Evolutionary conservation across 2,797 vertebrate genomes (phyloP), one percentile per base, ranked within the genome.

Genomic region (Sebastes reedi): DNA sequence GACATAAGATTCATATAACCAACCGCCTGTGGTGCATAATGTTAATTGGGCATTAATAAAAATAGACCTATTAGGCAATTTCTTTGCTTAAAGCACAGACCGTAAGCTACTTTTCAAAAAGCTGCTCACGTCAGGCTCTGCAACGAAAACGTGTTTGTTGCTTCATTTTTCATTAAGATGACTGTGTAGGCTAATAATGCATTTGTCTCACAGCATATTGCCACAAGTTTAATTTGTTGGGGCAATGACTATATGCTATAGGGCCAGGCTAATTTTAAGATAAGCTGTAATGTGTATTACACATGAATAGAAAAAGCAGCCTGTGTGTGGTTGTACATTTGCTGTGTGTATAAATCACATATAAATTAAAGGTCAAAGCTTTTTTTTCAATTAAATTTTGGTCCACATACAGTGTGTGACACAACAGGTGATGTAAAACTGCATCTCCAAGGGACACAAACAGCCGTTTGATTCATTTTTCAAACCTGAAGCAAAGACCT

Each of bases 41-140:
- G 30, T 67, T 80, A 78, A 77, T 39, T 67, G 9, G 10, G 11
- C 36, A 52, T 66, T 67, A 78, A 69, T 87, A 25, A 60, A 34
- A 70, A 67, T 54, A 54, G 8, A 60, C 39, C 32, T 56, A 56
- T 56, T 18, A 56, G 36, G n/a, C 6, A 55, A 32, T 22, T 69
- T 39, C 1, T 42, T 62, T 59, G 29, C 71, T 68, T 62, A 30
- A 39, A 75, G 12, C n/a, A 27, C 39, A 72, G 18, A 29, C 22
- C 4, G n/a, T 62, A 16, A 54, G 18, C 13, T 16, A 11, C 16
- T 71, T 52, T 54, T 72, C 8, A 72, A 29, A 71, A 55, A 50
- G 16, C 27, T n/a, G 6, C 30, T 56, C 25, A 55, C 4, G 8
- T 65, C 46, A 34, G 18, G 13, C n/a, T 65, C 27, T 22, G 6